Base-by-base conservation (phyloP, 2,797 vertebrate genomes). In the Sebastes taczanowskii region DNA sequence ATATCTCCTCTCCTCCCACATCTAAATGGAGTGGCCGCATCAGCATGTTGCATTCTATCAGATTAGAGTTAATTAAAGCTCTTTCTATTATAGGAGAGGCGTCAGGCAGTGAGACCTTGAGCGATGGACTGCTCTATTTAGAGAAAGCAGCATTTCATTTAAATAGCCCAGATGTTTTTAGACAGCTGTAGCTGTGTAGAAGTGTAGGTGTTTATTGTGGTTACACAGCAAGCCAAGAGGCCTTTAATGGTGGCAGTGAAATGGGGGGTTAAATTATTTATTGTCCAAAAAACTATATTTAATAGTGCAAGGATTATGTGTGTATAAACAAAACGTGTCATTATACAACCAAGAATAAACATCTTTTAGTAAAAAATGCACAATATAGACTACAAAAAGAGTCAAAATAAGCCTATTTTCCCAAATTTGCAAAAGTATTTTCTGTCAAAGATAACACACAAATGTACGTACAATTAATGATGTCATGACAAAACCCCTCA, bases 41-140 rank as follows among this genome's bases (percentile, higher is more conserved):
- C 82, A 80, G 78, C 77, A 69, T 34, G 55, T 63, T 73, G 32
- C 70, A 66, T 65, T 88, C 86, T 81, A 78, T 87, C 68, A 91
- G 89, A 88, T 85, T 82, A 32, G 81, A 71, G 83, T 89, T 94
- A 90, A 94, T 94, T 94, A 87, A 92, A 89, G 91, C 82, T 9
- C 77, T 77, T 92, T 92, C 92, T 94, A 84, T 92, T 84, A 88
- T 68, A 64, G 74, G 91, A 82, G 68, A 76, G 82, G 73, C 63
- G 34, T 89, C 90, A 69, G 77, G 56, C 84, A 72, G 71, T 80
- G 95, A 91, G 95, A 94, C 84, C 27, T 46, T 62, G 58, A 82
- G 73, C 23, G 46, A 81, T 25, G 42, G 63, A 69, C 68, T 0
- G 2, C 60, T 74, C 53, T 69, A 30, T 63, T 82, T 29, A 81